Conservation (phyloP, 2,797 vertebrate species). For the Etheostoma nigrum region DNA sequence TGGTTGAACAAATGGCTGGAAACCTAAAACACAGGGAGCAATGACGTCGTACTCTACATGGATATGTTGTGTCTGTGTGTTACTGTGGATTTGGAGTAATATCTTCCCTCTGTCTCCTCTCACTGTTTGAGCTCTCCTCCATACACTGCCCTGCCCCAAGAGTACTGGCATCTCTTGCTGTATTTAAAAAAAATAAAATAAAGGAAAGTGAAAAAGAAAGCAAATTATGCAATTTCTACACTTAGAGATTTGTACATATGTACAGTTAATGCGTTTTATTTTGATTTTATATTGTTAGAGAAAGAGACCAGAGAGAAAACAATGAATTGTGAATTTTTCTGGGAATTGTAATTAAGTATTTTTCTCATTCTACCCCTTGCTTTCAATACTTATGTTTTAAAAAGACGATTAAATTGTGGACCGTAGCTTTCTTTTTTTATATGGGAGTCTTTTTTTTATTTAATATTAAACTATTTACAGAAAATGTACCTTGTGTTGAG, state of each 20-base stretch:
- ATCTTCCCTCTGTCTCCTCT: constrained; percentile 66
- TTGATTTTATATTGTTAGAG: constrained; percentile 88
- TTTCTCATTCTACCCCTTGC: constrained; percentile 83
- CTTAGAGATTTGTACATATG: constrained; percentile 90
- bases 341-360: constrained; percentile 86
- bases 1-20: constrained; percentile 54
- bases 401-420: constrained; percentile 85
- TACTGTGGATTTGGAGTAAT: constrained; percentile 74
- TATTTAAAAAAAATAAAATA: constrained; percentile 81
- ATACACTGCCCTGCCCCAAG: constrained; percentile 77
- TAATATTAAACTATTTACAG: constrained; percentile 88
- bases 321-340: constrained; percentile 84
- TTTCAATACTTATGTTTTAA: constrained; percentile 84
- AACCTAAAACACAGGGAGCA: constrained; percentile 47
- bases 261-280: constrained; percentile 92
- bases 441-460: constrained; percentile 87
- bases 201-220: constrained; percentile 85
- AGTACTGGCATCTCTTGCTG: constrained; percentile 85
- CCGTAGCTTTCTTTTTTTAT: constrained; percentile 89
- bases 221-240: constrained; percentile 92
- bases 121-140: constrained; percentile 71
- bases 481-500: constrained; percentile 68
- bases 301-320: constrained; percentile 78
- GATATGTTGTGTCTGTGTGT: constrained; percentile 69
- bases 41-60: constrained; percentile 52